These are phyloP conservation scores for Paramormyrops hopkinsi DNA, from an alignment of 2,797 vertebrate genomes.

Conservation along the genomic window DNA sequence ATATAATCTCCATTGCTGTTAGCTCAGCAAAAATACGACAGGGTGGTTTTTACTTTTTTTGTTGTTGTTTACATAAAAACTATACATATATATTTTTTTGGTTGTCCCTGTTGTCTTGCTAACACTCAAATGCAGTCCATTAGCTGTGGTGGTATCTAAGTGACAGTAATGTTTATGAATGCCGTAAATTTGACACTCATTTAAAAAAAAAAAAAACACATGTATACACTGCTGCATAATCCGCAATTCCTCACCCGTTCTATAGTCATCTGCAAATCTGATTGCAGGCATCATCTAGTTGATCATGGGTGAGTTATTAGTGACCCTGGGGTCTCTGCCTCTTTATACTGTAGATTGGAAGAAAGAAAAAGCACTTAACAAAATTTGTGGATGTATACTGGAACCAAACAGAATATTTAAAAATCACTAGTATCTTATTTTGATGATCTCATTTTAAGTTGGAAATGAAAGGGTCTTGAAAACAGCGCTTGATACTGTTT, in stretches of 20 bases:
- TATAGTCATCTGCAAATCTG: neutral
- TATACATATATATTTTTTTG: too few relatives aligned
- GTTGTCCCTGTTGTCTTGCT: neutral
- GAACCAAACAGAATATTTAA: neutral
- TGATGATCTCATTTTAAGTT: neutral
- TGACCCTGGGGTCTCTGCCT: neutral
- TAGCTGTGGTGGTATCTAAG: neutral
- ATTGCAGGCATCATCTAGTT: neutral
- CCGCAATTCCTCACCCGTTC: neutral
- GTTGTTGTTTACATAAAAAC: neutral
- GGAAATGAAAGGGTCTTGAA: neutral
- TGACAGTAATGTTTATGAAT: neutral
- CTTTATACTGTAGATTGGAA: neutral
- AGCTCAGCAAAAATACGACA: neutral
- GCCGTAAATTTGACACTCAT: neutral
- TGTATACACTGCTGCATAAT: neutral
- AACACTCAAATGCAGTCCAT: neutral
- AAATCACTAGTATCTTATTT: neutral
- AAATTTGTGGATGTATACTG: neutral
- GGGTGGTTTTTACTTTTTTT: neutral
- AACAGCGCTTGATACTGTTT: neutral
- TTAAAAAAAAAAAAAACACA: neutral
- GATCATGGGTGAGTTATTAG: neutral
- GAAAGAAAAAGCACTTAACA: neutral
- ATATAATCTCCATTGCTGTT: neutral